Base-by-base conservation (phyloP, 1,140 invertebrate species). In the Epicauta chinensis region DNA sequence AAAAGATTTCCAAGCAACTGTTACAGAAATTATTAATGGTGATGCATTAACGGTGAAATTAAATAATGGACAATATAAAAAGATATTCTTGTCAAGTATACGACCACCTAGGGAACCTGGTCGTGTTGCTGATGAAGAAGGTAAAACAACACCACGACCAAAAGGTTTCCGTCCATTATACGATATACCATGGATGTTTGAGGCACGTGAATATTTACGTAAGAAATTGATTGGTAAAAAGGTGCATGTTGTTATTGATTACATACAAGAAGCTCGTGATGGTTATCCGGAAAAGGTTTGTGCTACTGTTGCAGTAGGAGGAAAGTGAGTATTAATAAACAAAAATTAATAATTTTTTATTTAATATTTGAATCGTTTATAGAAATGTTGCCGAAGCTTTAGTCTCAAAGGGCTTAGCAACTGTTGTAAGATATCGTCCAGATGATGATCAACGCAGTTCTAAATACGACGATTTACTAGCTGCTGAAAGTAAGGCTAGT, bases 151-250 rank as follows among this genome's bases (percentile, higher is more conserved):
- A 4, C 74, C 76, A 23, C 77, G 81, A 56, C 67, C 80, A 53
- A 82, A 77, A 69, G 81, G 81, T 70, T 84, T 87, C 64, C 78
- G 89, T 53, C 91, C 93, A 1, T 78, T 99, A 0, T 99, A 98
- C 69, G 96, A 99, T 64, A 90, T 98, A 63, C 96, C 96, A 4
- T 96, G 88, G 80, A 93, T 99, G 90, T 97, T 89, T 70, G 96
- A 99, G 71, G 95, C 95, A 0, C 80, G 97, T 53, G 97, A 99
- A 76, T 98, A 93, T 68, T 74, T 99, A 2, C 80, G 97, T 17
- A 98, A 97, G 66, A 94, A 95, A 70, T 76, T 98, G 0, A 90
- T 99, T 67, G 93, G 94, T 2, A 98, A 99, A 71, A 93, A 89
- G 66, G 92, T 97, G 0, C 87, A 90, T 65, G 88, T 97, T 3